Percentiles rank a stretch among this genome's conserved stretches.
These are phyloP conservation scores for Drosophila yooni DNA, from an alignment of 2,888 invertebrate species.

Conservation along the genomic window DNA sequence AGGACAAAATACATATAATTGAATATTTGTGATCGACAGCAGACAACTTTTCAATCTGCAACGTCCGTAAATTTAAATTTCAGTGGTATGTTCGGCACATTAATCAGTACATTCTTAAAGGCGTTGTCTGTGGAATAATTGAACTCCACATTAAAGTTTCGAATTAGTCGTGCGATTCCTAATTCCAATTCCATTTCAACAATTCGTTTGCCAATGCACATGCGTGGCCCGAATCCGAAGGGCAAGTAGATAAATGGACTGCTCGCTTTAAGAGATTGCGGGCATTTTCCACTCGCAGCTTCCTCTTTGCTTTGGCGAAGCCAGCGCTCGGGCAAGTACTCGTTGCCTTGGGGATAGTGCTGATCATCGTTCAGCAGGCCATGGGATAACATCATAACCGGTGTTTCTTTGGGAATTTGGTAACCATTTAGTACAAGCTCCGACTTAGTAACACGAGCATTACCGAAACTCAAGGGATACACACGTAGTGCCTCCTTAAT, in stretches of 20 bases:
- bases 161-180: constrained; percentile 84
- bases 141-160: constrained; percentile 80
- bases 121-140: constrained; percentile 78
- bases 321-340: constrained; percentile 92
- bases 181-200: constrained; percentile 90
- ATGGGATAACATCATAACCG: constrained; percentile 89
- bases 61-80: constrained; percentile 83
- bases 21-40: too few species aligned
- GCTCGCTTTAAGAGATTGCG: constrained; percentile 87
- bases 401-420: constrained; percentile 88
- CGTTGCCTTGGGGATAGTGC: constrained; percentile 87
- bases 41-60: constrained; percentile 34
- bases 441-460: constrained; percentile 86
- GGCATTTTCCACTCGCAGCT: constrained; percentile 87
- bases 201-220: constrained; percentile 90
- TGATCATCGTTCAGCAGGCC: constrained; percentile 86
- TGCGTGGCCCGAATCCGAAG: constrained; percentile 90
- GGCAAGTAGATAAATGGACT: constrained; percentile 85
- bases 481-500: constrained; percentile 90
- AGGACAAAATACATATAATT: not conserved
- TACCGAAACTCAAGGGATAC: constrained; percentile 87
- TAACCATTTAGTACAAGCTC: constrained; percentile 88
- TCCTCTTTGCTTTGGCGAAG: constrained; percentile 60
- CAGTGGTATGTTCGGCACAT: constrained; percentile 83
- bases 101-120: constrained; percentile 77